These are phyloP conservation scores for Trypoxylus dichotomus DNA, from an alignment of 1,140 invertebrate species.

Conservation along the genomic window DNA sequence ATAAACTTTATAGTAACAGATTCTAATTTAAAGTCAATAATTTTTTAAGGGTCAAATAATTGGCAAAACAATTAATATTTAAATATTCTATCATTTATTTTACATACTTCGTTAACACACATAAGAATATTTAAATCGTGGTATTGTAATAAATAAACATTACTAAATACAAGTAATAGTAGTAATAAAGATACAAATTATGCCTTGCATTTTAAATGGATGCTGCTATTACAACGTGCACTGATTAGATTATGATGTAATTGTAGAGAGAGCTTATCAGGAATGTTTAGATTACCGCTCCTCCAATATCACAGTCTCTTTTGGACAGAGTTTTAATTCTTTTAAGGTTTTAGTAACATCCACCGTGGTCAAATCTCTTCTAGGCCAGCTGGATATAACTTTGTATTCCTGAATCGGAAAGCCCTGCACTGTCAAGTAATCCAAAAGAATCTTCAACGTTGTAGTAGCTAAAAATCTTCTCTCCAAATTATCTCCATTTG, in stretches of 20 bases:
- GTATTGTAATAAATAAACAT: slow-evolving; percentile 28
- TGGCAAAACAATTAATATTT: background rate
- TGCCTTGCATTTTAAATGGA: slow-evolving; percentile 25
- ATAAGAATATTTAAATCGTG: slow-evolving; percentile 17
- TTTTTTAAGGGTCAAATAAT: background rate
- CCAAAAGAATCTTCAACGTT: slow-evolving; percentile 72
- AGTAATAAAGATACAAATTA: slow-evolving; percentile 28
- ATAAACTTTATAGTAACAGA: background rate
- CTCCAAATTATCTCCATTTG: slow-evolving; percentile 72
- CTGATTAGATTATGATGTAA: slow-evolving; percentile 21
- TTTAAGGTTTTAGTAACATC: slow-evolving; percentile 74
- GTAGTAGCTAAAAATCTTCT: slow-evolving; percentile 71
- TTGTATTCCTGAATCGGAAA: slow-evolving; percentile 87
- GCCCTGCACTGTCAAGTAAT: slow-evolving; percentile 84
- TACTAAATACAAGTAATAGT: slow-evolving; percentile 29
- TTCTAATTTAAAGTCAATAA: background rate
- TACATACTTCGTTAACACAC: slow-evolving; percentile 20
- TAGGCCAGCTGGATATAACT: slow-evolving; percentile 88
- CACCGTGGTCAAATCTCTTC: slow-evolving; percentile 84
- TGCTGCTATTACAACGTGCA: slow-evolving; percentile 23
- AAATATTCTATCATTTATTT: slow-evolving; percentile 14
- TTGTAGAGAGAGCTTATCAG: slow-evolving; percentile 23
- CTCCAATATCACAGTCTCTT: slow-evolving; percentile 91
- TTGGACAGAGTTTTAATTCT: slow-evolving; percentile 82
- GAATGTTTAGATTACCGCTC: slow-evolving; percentile 69